phyloP scores from a whole-genome alignment of 2,888 invertebrate genomes.

The Arctia plantaginis region DNA sequence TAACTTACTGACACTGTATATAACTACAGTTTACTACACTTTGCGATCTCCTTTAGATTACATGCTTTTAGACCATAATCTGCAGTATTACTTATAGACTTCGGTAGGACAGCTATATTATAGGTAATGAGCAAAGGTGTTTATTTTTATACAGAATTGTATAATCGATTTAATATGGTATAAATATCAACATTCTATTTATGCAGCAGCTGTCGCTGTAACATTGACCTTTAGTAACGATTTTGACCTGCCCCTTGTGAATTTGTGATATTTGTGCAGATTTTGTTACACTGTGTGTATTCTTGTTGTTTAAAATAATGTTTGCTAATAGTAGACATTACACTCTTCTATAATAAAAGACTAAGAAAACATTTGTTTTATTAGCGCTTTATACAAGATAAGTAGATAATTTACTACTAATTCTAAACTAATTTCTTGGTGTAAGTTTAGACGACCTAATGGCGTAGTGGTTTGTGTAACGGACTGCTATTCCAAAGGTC shows the following conservation, averaged over 20 bases:
- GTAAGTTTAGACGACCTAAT: too few relatives aligned
- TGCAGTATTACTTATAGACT: not conserved
- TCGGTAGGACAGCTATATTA: not conserved
- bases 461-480: too few relatives aligned
- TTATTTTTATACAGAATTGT: not conserved
- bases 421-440: too few relatives aligned
- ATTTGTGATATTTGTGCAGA: not conserved
- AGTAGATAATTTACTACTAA: too few relatives aligned
- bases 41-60: not conserved
- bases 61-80: slow-evolving; percentile 1
- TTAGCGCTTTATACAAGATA: not conserved
- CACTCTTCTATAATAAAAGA: too few relatives aligned
- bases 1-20: not conserved
- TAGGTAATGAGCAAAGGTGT: not conserved
- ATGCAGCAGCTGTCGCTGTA: not conserved
- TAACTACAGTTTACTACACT: too few relatives aligned
- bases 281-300: not conserved
- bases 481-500: too few relatives aligned
- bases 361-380: too few relatives aligned
- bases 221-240: slow-evolving; percentile 3
- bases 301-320: not conserved
- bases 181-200: not conserved
- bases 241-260: not conserved
- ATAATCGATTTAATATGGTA: not conserved
- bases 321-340: too few relatives aligned